These are phyloP conservation scores for Silurus asotus DNA, from an alignment of 2,113 vertebrate genomes.

Conservation along the genomic window DNA sequence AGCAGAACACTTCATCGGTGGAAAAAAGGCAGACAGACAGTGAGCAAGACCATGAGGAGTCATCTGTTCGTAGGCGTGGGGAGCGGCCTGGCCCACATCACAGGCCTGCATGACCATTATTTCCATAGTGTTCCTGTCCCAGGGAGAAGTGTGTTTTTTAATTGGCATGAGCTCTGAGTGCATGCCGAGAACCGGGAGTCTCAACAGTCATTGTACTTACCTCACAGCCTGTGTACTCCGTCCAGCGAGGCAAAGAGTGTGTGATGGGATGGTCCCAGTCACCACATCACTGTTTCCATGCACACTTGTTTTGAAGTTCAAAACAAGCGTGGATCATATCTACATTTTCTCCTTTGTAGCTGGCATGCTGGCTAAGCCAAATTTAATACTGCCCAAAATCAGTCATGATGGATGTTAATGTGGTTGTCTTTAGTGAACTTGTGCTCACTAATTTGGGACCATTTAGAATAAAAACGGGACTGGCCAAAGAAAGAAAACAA, in stretches of 20 bases:
- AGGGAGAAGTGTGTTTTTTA: conserved; percentile 37
- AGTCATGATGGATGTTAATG: neutral
- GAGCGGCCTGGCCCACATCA: conserved; percentile 30
- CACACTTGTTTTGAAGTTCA: conserved; percentile 5
- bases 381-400: neutral
- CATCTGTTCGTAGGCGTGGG: conserved; percentile 30
- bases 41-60: conserved; percentile 49
- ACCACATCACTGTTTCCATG: conserved; percentile 52
- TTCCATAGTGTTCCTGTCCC: conserved; percentile 39
- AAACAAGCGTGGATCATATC: neutral
- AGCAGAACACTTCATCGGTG: conserved; percentile 48
- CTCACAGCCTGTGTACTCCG: conserved; percentile 31
- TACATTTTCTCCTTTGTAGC: neutral
- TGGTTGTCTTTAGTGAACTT: neutral
- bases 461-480: neutral
- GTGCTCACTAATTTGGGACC: conserved; percentile 4
- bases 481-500: neutral
- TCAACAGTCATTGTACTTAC: conserved; percentile 32
- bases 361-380: neutral
- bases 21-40: conserved; percentile 55
- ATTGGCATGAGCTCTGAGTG: conserved; percentile 33
- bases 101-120: conserved; percentile 16
- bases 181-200: conserved; percentile 22
- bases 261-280: conserved; percentile 11
- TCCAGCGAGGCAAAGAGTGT: conserved; percentile 26